phyloP scores from a whole-genome alignment of 1,140 invertebrate species.

The Aradophagus sp. region DNA sequence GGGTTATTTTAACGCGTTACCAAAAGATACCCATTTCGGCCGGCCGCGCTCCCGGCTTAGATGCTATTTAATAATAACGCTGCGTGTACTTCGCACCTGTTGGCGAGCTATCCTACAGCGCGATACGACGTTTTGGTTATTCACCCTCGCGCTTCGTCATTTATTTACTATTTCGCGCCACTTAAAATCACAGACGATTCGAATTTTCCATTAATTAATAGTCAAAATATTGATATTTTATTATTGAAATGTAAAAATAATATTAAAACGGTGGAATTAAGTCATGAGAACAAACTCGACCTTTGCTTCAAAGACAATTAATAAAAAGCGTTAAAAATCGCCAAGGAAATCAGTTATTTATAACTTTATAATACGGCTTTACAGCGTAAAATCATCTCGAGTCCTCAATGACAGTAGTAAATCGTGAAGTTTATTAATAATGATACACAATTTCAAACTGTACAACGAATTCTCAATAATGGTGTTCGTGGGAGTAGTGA shows the following conservation, averaged over 20 bases:
- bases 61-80: constrained; percentile 47
- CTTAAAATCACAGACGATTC: not conserved
- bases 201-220: not conserved
- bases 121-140: constrained; percentile 25
- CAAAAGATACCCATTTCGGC: constrained; percentile 40
- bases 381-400: constrained; percentile 9
- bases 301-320: constrained; percentile 4
- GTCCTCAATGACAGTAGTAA: constrained; percentile 22
- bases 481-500: too few relatives aligned
- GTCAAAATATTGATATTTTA: too few relatives aligned
- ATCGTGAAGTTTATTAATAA: constrained; percentile 18
- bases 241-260: too few relatives aligned
- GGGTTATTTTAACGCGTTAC: constrained; percentile 50
- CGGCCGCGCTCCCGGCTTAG: constrained; percentile 17
- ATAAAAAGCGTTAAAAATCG: constrained; percentile 4
- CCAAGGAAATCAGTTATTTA: constrained; percentile 33
- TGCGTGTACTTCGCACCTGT: constrained; percentile 29
- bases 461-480: too few relatives aligned
- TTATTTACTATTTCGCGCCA: constrained; percentile 13
- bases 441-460: not conserved
- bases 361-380: constrained; percentile 12
- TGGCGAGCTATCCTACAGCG: constrained; percentile 16
- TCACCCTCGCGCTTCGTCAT: constrained; percentile 20
- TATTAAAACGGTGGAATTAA: too few relatives aligned
- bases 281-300: too few relatives aligned